phyloP scores from a whole-genome alignment of 2,113 vertebrate genomes.

The Girardinichthys multiradiatus region DNA sequence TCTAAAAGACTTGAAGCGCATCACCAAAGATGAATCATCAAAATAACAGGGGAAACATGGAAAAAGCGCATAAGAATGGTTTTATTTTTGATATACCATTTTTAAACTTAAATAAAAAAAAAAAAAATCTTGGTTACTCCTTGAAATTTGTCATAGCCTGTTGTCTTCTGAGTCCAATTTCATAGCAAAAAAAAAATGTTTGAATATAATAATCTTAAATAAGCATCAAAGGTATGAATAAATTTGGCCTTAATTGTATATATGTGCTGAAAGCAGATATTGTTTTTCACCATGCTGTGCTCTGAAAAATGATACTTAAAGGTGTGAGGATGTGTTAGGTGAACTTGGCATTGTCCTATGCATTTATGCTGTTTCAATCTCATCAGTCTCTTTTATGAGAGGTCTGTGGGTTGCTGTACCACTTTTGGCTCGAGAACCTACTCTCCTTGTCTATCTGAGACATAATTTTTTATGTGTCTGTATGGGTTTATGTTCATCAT shows the following conservation, averaged over 20 bases:
- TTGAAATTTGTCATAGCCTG: background rate
- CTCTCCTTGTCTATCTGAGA: constrained; percentile 1
- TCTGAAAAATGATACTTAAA: background rate
- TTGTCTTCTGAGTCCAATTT: too few relatives aligned
- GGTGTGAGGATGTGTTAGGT: background rate
- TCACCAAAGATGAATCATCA: too few relatives aligned
- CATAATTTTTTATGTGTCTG: constrained; percentile 1
- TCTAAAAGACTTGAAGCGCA: too few relatives aligned
- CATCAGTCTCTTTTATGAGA: constrained; percentile 8
- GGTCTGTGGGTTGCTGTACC: background rate
- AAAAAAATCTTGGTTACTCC: too few relatives aligned
- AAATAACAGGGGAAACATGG: too few relatives aligned
- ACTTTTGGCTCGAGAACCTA: constrained; percentile 5
- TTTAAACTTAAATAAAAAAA: too few relatives aligned
- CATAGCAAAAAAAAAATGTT: background rate
- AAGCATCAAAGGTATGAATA: background rate
- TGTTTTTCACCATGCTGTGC: background rate
- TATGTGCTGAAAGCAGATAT: background rate
- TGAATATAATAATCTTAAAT: background rate
- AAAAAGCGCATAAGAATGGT: too few relatives aligned
- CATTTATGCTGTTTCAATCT: background rate
- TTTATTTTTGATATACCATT: too few relatives aligned
- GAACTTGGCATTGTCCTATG: background rate
- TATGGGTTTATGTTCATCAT: background rate
- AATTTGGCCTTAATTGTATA: background rate